Evolutionary conservation across 2,797 vertebrate genomes (phyloP).

Genomic region (Peromyscus attwateri): DNA sequence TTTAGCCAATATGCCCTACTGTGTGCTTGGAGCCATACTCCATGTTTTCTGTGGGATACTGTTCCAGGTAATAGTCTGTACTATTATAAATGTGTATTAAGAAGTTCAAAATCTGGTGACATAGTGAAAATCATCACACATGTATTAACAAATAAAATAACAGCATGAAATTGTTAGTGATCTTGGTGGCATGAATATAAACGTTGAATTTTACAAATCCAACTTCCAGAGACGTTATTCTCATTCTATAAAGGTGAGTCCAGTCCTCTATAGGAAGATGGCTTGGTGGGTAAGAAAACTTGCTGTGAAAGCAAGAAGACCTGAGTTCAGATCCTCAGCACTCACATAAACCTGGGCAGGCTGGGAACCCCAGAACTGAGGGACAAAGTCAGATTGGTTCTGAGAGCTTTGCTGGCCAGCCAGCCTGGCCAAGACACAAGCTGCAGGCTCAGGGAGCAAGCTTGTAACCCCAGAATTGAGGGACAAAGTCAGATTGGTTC

Average conservation of each 20-base stretch:
- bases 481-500: not conserved
- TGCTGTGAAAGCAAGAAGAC: not conserved
- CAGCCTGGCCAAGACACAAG: not conserved
- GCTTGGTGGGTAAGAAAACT: not conserved
- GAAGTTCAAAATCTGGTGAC: not conserved
- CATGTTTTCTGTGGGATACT: not conserved
- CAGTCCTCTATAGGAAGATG: not conserved
- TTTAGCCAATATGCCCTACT: not conserved
- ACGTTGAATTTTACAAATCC: conserved; percentile 32
- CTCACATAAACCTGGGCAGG: not conserved
- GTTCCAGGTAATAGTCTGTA: not conserved
- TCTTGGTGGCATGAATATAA: not conserved
- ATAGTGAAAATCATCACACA: not conserved
- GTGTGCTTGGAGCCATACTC: not conserved
- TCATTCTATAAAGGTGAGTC: not conserved
- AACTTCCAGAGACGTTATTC: not conserved
- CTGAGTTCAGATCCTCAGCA: not conserved
- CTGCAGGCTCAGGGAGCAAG: not conserved
- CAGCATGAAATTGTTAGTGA: not conserved
- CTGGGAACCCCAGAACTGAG: not conserved
- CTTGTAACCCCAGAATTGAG: not conserved
- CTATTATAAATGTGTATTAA: not conserved
- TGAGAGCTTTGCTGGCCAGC: not conserved
- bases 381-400: not conserved
- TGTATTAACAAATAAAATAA: conserved; percentile 6